These are phyloP conservation scores for Procambarus virginalis DNA, from an alignment of 1,140 invertebrate species.

Conservation along the genomic window DNA sequence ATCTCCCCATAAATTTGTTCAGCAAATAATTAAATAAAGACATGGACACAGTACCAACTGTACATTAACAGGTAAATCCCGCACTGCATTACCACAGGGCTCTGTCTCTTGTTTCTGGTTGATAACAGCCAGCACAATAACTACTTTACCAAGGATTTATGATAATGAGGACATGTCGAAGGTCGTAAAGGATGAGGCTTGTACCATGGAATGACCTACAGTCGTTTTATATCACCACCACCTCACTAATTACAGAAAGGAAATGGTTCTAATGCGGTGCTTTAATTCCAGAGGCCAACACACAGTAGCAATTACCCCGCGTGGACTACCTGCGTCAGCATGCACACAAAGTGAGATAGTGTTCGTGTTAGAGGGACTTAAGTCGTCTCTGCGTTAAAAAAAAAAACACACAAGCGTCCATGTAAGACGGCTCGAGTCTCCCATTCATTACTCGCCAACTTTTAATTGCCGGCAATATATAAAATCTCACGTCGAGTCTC, in stretches of 20 bases:
- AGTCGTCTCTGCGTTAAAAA: not conserved
- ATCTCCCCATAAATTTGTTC: too few relatives aligned
- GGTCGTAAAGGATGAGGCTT: not conserved
- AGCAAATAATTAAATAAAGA: too few relatives aligned
- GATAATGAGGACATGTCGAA: not conserved
- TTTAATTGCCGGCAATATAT: not conserved
- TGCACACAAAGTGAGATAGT: not conserved
- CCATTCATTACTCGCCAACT: not conserved
- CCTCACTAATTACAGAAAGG: not conserved
- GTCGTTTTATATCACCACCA: not conserved
- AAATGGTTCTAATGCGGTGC: not conserved
- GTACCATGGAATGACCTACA: not conserved
- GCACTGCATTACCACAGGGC: too few relatives aligned
- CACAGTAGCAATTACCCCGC: not conserved
- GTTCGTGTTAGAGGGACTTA: not conserved
- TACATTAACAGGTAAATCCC: too few relatives aligned
- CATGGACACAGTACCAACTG: too few relatives aligned
- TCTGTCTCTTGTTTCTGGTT: not conserved
- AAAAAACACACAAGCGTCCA: not conserved
- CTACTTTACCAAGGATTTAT: not conserved
- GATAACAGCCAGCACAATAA: not conserved
- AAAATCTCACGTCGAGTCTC: not conserved
- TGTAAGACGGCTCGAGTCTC: not conserved
- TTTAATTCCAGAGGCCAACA: not conserved
- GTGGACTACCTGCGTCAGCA: not conserved